These are phyloP conservation scores for Nasua narica DNA, from an alignment of 2,797 vertebrate species.

Conservation along the genomic window DNA sequence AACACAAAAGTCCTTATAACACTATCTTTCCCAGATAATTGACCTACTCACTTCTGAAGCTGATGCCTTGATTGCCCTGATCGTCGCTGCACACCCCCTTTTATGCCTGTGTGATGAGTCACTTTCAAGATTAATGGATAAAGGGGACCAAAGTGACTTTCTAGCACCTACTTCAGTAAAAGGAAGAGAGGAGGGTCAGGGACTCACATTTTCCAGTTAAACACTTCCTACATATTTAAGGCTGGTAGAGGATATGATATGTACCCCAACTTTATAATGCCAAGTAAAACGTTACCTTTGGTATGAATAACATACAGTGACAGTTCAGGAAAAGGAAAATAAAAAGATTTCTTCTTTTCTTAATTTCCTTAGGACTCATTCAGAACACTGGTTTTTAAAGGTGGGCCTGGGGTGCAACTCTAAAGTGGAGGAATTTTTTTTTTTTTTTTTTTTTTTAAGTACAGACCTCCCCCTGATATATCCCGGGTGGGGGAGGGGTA, in stretches of 20 bases:
- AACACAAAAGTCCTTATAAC: neutral
- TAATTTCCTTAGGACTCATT: neutral
- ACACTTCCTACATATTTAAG: neutral
- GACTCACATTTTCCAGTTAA: neutral
- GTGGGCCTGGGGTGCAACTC: neutral
- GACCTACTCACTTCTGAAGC: neutral
- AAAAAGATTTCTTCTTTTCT: neutral
- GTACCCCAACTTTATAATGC: neutral
- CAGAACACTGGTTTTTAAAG: neutral
- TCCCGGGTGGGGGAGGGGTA: neutral
- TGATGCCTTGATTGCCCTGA: neutral
- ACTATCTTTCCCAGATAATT: neutral
- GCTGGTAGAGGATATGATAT: neutral
- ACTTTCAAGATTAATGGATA: neutral
- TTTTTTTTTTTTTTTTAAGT: neutral
- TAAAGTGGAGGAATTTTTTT: neutral
- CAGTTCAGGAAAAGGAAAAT: neutral
- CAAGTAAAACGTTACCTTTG: neutral
- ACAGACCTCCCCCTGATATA: neutral
- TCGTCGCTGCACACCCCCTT: neutral
- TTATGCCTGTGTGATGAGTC: neutral
- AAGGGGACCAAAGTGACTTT: neutral
- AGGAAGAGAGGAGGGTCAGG: neutral
- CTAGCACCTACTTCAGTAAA: neutral
- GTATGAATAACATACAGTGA: neutral